These are phyloP conservation scores for Cephalopholis sonnerati DNA, from an alignment of 2,113 vertebrate genomes.

Conservation along the genomic window DNA sequence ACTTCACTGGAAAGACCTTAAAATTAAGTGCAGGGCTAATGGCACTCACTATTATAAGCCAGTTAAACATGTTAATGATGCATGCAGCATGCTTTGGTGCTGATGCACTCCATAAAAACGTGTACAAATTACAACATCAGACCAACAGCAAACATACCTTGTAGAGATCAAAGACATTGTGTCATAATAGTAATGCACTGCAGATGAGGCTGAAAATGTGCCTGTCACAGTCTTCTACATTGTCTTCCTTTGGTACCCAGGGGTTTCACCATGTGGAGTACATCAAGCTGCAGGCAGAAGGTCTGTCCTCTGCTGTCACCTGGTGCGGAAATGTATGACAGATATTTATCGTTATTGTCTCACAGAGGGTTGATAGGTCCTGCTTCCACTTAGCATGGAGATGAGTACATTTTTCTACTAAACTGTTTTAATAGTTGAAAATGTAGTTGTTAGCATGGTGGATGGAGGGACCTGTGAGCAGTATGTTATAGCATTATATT, in stretches of 20 bases:
- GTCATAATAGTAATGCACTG: conserved; percentile 32
- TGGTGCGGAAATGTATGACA: background rate
- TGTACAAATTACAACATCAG: too few relatives aligned
- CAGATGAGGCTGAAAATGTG: conserved; percentile 47
- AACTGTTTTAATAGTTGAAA: background rate
- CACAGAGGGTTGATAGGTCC: background rate
- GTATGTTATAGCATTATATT: background rate
- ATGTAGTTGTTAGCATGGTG: background rate
- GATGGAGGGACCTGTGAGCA: background rate
- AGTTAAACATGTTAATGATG: background rate
- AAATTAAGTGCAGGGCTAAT: background rate
- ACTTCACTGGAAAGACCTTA: background rate
- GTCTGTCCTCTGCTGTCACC: conserved; percentile 10
- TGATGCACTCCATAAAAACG: background rate
- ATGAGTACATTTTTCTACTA: background rate
- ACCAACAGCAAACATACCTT: background rate
- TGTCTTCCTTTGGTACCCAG: background rate
- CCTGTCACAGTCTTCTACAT: background rate
- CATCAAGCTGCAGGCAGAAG: conserved; percentile 12
- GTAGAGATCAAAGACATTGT: conserved; percentile 39
- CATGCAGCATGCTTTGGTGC: background rate
- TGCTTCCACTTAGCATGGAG: background rate
- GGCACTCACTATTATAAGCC: background rate
- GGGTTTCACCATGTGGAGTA: conserved; percentile 5
- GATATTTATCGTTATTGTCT: background rate